These are phyloP conservation scores for Styela clava DNA, from an alignment of 23 tunicate genomes.

Conservation along the genomic window DNA sequence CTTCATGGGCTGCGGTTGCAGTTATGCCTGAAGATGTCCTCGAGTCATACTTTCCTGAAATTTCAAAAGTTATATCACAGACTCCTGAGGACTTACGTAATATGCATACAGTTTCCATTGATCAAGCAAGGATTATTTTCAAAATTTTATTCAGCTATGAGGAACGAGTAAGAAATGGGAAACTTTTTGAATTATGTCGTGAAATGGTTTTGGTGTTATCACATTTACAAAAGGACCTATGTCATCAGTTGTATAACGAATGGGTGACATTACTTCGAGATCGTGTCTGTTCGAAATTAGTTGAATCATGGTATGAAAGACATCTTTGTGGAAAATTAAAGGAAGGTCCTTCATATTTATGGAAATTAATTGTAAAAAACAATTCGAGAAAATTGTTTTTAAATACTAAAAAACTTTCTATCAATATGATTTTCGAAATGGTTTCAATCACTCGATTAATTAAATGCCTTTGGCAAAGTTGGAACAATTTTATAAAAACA, in stretches of 20 bases:
- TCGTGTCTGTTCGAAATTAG: neutral
- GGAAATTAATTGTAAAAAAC: neutral
- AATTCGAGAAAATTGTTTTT: neutral
- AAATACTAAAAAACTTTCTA: neutral
- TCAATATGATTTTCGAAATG: neutral
- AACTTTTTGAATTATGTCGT: neutral
- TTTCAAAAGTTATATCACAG: neutral
- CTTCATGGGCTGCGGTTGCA: neutral
- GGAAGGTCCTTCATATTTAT: neutral
- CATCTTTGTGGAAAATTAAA: neutral
- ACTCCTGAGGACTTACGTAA: neutral
- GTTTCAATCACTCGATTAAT: neutral
- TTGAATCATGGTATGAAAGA: neutral
- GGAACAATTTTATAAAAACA: neutral
- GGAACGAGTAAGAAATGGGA: neutral
- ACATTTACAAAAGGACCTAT: neutral
- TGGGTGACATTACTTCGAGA: neutral
- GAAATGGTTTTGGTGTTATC: neutral
- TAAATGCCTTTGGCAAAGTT: neutral
- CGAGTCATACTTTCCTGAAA: neutral
- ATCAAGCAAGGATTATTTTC: neutral
- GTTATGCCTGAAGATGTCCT: neutral
- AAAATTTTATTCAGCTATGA: neutral
- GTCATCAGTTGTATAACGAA: neutral
- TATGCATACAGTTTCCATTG: neutral